Percentiles rank a stretch among this genome's conserved stretches.
Conservation (phyloP, 2,888 invertebrate species). For the Trachelus stipa region DNA sequence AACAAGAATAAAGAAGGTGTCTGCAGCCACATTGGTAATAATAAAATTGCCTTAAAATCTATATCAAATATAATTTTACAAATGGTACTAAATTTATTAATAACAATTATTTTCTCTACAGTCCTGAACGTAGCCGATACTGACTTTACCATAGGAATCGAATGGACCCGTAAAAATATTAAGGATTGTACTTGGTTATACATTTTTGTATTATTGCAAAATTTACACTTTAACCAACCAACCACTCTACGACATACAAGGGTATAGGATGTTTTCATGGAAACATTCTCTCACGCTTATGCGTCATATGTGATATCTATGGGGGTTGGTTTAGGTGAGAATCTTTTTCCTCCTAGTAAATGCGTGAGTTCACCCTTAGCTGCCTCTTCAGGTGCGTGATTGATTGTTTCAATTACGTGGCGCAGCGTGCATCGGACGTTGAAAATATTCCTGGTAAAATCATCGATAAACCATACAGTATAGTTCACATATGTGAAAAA, state of each 20-base stretch:
- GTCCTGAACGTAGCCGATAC: neutral
- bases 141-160: neutral
- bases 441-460: neutral
- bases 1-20: neutral
- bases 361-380: slow-evolving; percentile 34
- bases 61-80: neutral
- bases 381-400: slow-evolving; percentile 50
- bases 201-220: neutral
- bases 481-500: neutral
- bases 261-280: neutral
- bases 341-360: slow-evolving; percentile 24
- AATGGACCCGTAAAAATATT: too few relatives aligned
- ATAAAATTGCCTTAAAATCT: neutral
- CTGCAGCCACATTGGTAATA: neutral
- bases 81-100: neutral
- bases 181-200: too few relatives aligned
- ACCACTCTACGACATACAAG: neutral
- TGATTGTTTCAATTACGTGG: slow-evolving; percentile 51
- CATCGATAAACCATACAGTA: neutral
- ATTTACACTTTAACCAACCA: neutral
- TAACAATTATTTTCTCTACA: too few relatives aligned
- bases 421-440: slow-evolving; percentile 18
- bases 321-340: neutral
- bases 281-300: slow-evolving; percentile 9
- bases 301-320: slow-evolving; percentile 27